Percentiles rank a stretch among this genome's conserved stretches.
phyloP scores from a whole-genome alignment of 2,797 vertebrate species.

The Cossypha polioptera region DNA sequence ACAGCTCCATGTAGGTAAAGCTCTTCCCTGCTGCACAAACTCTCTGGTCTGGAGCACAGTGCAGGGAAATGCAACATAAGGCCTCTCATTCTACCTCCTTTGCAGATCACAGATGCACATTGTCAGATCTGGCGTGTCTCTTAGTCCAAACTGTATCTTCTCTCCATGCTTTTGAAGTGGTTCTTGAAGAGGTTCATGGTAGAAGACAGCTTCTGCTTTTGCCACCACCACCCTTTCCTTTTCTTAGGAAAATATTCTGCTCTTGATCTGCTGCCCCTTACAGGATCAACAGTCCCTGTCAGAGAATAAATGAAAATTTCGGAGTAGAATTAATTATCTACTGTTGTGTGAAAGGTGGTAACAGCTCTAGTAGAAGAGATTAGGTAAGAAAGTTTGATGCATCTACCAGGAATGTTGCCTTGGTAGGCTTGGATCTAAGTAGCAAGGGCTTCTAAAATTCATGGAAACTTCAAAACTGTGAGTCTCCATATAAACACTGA shows the following conservation, averaged over 20 bases:
- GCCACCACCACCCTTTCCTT: rapidly evolving
- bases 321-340: not conserved
- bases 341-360: not conserved
- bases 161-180: not conserved
- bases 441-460: not conserved
- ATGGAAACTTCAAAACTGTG: not conserved
- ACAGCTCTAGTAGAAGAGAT: not conserved
- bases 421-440: not conserved
- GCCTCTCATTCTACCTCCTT: not conserved
- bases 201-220: not conserved
- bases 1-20: not conserved
- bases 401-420: not conserved
- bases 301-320: not conserved
- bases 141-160: not conserved
- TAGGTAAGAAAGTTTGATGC: too few relatives aligned
- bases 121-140: not conserved
- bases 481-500: not conserved
- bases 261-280: not conserved
- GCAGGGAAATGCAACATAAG: not conserved
- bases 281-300: not conserved
- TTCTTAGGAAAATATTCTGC: not conserved
- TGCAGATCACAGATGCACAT: not conserved
- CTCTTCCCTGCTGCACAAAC: not conserved
- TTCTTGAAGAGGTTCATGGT: not conserved
- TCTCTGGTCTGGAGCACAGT: not conserved